phyloP scores from a whole-genome alignment of 2,113 vertebrate genomes.

The Halichoerus grypus region DNA sequence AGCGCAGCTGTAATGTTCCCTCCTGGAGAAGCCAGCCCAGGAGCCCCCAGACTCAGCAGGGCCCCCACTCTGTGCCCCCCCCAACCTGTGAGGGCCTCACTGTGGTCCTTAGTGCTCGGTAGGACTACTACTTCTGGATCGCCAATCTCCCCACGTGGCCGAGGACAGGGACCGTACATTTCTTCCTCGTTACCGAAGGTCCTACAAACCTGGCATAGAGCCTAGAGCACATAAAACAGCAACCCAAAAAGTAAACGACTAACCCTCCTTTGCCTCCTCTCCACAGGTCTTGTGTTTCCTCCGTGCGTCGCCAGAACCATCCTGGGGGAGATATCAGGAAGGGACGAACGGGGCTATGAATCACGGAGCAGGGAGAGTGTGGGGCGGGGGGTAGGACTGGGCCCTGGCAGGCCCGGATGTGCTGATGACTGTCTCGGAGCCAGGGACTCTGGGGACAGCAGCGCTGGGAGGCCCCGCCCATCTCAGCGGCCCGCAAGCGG shows the following conservation, averaged over 20 bases:
- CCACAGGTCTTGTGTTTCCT: neutral
- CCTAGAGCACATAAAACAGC: neutral
- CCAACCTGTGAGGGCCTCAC: fast-evolving
- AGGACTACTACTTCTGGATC: fast-evolving
- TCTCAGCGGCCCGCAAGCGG: neutral
- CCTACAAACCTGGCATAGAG: neutral
- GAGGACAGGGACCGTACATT: neutral
- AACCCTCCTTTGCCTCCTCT: slow-evolving; percentile 30
- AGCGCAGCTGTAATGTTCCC: neutral
- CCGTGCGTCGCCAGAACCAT: slow-evolving; percentile 28
- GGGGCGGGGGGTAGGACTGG: neutral
- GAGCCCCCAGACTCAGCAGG: neutral
- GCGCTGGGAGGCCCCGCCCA: slow-evolving; percentile 84
- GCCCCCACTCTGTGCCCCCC: fast-evolving
- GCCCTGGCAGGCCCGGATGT: slow-evolving; percentile 79
- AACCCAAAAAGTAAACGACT: slow-evolving; percentile 31
- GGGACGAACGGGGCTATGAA: slow-evolving; percentile 60
- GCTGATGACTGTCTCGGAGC: slow-evolving; percentile 84
- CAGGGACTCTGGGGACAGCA: slow-evolving; percentile 77
- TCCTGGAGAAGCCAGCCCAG: neutral
- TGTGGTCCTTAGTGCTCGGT: fast-evolving
- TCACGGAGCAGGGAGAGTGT: slow-evolving; percentile 50
- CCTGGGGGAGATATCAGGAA: slow-evolving; percentile 70
- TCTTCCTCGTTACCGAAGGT: neutral
- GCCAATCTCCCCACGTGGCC: fast-evolving